Percentiles rank a stretch among this genome's conserved stretches.
phyloP scores from a whole-genome alignment of 2,113 vertebrate genomes.

The Neopipo cinnamomea region DNA sequence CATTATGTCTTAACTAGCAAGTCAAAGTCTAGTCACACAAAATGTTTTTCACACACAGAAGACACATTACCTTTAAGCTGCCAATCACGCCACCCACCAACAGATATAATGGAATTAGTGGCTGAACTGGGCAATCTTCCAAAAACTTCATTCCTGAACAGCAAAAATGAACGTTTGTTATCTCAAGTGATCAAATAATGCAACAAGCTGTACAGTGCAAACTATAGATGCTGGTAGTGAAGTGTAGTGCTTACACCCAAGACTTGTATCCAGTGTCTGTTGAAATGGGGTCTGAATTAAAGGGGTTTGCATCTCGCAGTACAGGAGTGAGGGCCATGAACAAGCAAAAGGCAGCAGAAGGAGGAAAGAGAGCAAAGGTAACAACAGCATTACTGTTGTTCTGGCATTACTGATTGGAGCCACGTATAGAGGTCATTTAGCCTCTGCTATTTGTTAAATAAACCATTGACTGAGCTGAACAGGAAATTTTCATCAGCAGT shows the following conservation, averaged over 20 bases:
- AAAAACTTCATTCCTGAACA: slow-evolving; percentile 72
- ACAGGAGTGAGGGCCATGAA: neutral
- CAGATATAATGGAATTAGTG: slow-evolving; percentile 75
- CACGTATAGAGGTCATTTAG: neutral
- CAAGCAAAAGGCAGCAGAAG: neutral
- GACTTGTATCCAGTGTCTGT: neutral
- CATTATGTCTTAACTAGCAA: neutral
- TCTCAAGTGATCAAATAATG: neutral
- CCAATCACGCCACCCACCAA: slow-evolving; percentile 69
- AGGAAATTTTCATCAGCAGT: neutral
- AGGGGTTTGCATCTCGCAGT: neutral
- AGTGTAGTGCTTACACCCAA: neutral
- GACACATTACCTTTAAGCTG: slow-evolving; percentile 71
- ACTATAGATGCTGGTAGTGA: neutral
- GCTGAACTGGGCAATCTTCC: slow-evolving; percentile 72
- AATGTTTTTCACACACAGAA: slow-evolving; percentile 13
- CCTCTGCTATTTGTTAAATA: neutral
- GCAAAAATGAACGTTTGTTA: slow-evolving; percentile 34
- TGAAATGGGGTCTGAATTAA: neutral
- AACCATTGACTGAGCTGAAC: neutral
- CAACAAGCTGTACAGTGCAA: neutral
- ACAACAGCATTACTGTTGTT: neutral
- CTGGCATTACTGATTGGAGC: neutral
- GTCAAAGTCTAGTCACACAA: neutral
- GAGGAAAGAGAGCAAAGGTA: neutral